phyloP scores from a whole-genome alignment of 2,888 invertebrate species.

The Dioctria rufipes region DNA sequence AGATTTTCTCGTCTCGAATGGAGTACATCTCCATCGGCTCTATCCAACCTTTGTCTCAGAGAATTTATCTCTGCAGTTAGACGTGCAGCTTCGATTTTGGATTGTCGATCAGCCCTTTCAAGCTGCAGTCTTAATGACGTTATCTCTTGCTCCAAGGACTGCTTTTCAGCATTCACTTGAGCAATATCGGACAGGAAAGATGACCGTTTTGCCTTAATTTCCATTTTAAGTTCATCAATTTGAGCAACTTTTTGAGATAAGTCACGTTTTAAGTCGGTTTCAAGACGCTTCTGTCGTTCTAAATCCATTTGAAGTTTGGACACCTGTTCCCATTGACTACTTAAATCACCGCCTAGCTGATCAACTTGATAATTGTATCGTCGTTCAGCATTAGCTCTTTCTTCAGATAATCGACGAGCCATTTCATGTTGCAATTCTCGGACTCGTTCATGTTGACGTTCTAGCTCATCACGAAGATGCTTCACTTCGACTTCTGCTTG shows the following conservation, averaged over 20 bases:
- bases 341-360: constrained; percentile 84
- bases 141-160: constrained; percentile 85
- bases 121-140: constrained; percentile 78
- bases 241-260: constrained; percentile 81
- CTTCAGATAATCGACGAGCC: constrained; percentile 79
- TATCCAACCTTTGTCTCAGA: constrained; percentile 82
- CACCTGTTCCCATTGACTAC: constrained; percentile 85
- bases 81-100: constrained; percentile 82
- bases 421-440: constrained; percentile 85
- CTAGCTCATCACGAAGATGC: constrained; percentile 83
- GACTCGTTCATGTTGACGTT: constrained; percentile 82
- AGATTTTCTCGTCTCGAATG: constrained; percentile 86
- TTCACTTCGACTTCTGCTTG: constrained; percentile 84
- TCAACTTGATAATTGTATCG: constrained; percentile 84
- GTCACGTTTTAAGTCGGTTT: constrained; percentile 83
- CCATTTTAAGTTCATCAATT: constrained; percentile 85
- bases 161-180: constrained; percentile 83
- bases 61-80: constrained; percentile 83
- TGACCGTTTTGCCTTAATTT: constrained; percentile 80
- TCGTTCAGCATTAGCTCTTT: constrained; percentile 81
- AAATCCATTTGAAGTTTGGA: constrained; percentile 84
- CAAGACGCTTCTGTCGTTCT: constrained; percentile 84
- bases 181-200: constrained; percentile 84
- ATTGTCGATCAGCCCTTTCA: constrained; percentile 83
- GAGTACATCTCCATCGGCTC: constrained; percentile 85